Percentiles rank a stretch among this genome's conserved stretches.
phyloP scores from a whole-genome alignment of 2,888 invertebrate species.

The Dusona sp. region DNA sequence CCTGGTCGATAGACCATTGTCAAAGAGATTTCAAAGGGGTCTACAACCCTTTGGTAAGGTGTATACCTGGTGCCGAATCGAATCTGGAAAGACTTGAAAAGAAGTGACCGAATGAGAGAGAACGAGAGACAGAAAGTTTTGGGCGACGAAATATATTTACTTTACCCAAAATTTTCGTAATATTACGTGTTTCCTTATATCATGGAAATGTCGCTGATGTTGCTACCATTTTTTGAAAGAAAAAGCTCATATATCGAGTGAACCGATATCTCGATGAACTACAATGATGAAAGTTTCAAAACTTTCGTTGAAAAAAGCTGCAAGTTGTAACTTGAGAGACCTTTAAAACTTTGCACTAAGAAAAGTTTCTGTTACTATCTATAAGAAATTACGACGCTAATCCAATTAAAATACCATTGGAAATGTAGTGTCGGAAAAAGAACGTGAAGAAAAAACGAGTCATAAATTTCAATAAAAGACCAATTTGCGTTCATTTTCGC shows the following conservation, averaged over 20 bases:
- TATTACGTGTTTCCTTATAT: not conserved
- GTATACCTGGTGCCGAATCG: conserved; percentile 55
- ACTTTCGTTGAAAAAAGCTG: not conserved
- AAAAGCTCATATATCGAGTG: not conserved
- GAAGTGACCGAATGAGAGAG: conserved; percentile 20
- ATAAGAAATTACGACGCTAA: not conserved
- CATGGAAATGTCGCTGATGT: not conserved
- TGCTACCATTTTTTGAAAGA: not conserved
- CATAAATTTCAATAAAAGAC: not conserved
- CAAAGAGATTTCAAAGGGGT: conserved; percentile 56
- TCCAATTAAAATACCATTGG: conserved; percentile 16
- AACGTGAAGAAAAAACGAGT: not conserved
- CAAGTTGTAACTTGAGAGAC: not conserved
- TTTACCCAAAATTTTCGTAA: not conserved
- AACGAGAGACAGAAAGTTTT: conserved; percentile 17
- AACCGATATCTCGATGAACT: not conserved
- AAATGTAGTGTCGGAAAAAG: not conserved
- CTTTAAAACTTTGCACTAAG: not conserved
- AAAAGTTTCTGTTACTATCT: not conserved
- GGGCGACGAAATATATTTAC: not conserved
- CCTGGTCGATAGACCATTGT: conserved; percentile 74
- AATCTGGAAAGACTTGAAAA: conserved; percentile 24
- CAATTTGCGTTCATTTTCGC: not conserved
- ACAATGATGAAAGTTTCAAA: not conserved
- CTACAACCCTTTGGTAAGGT: conserved; percentile 75